Conservation (phyloP, 1,140 invertebrate genomes). For the Atta texana region DNA sequence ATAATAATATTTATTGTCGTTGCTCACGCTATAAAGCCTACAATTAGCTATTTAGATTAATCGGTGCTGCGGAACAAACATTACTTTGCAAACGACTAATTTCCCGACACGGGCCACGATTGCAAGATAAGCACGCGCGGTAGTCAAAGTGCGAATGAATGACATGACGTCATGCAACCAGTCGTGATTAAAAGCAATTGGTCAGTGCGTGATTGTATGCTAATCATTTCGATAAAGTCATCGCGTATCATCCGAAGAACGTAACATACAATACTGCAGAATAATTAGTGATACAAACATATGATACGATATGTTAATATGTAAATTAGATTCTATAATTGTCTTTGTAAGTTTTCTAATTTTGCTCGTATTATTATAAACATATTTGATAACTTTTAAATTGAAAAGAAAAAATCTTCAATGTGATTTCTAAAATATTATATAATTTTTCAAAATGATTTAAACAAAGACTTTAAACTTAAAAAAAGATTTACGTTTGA, state of each 20-base stretch:
- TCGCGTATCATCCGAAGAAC: conserved; percentile 58
- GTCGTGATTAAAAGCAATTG: conserved; percentile 69
- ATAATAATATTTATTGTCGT: neutral
- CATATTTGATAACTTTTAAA: neutral
- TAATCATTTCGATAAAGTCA: conserved; percentile 66
- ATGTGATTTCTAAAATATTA: neutral
- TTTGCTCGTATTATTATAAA: neutral
- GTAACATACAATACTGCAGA: conserved; percentile 18
- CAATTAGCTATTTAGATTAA: neutral
- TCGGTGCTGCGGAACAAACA: conserved; percentile 1
- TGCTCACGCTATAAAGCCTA: neutral
- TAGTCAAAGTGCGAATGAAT: conserved; percentile 60
- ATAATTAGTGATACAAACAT: conserved; percentile 25
- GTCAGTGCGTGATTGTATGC: conserved; percentile 51
- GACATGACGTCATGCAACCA: conserved; percentile 73
- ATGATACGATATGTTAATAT: neutral
- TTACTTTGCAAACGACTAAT: neutral
- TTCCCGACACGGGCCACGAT: conserved; percentile 20
- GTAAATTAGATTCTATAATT: neutral
- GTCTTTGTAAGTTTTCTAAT: neutral
- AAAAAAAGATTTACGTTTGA: neutral
- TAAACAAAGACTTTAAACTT: neutral
- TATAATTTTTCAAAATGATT: conserved; percentile 9
- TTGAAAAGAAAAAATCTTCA: neutral
- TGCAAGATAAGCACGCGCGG: conserved; percentile 21